phyloP scores from a whole-genome alignment of 2,797 vertebrate species.

The Pogonophryne albipinna region DNA sequence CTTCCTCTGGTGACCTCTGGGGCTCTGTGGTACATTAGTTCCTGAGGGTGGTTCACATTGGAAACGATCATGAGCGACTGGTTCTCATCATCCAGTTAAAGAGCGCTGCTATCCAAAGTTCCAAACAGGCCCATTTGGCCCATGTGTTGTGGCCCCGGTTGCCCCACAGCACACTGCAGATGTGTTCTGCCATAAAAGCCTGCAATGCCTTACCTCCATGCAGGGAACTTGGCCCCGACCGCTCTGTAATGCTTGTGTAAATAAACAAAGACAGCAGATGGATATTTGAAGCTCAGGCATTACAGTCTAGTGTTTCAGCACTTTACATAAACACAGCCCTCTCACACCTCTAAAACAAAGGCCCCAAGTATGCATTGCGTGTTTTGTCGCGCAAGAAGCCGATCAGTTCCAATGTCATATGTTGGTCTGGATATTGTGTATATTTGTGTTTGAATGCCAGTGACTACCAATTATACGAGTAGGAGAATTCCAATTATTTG shows the following conservation, averaged over 20 bases:
- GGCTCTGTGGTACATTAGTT: slow-evolving; percentile 70
- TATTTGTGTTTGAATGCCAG: slow-evolving; percentile 12
- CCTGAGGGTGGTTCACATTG: slow-evolving; percentile 62
- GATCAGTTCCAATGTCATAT: slow-evolving; percentile 18
- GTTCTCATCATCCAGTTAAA: slow-evolving; percentile 81
- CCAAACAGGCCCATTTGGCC: slow-evolving; percentile 76
- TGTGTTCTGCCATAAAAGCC: slow-evolving; percentile 80
- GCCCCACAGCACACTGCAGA: slow-evolving; percentile 78
- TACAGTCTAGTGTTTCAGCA: slow-evolving; percentile 75
- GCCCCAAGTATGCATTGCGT: slow-evolving; percentile 30
- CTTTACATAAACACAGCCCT: slow-evolving; percentile 71
- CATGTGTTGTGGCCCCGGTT: slow-evolving; percentile 75
- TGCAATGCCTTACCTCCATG: slow-evolving; percentile 71
- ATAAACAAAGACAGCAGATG: slow-evolving; percentile 81
- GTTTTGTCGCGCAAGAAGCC: slow-evolving; percentile 34
- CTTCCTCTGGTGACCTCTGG: slow-evolving; percentile 59
- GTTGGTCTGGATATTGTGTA: neutral
- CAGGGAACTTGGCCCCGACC: slow-evolving; percentile 74
- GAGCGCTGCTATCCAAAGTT: slow-evolving; percentile 71
- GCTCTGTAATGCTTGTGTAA: slow-evolving; percentile 77
- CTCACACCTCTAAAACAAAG: slow-evolving; percentile 72
- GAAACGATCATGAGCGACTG: slow-evolving; percentile 76
- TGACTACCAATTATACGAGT: slow-evolving; percentile 2
- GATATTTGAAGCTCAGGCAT: slow-evolving; percentile 75
- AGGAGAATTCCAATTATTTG: slow-evolving; percentile 34